Evolutionary conservation across 37 sponge, comb jelly and placozoan species (phyloP).

Genomic region (Haliclona indistincta): DNA sequence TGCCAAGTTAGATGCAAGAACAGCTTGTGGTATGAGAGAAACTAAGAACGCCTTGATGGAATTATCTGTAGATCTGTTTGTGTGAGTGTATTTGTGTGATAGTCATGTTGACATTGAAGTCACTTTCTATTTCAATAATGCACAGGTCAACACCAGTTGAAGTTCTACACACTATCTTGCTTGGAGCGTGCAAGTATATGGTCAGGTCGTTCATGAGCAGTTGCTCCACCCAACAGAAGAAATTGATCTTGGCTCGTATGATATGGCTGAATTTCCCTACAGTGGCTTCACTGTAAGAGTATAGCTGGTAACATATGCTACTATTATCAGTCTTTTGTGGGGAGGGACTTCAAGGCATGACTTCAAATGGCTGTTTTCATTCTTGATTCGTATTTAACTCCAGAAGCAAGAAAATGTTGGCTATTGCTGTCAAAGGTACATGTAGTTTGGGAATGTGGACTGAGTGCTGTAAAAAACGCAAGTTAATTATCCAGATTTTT

Average conservation of each 20-base stretch:
- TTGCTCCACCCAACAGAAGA: constrained; percentile 6
- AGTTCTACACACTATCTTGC: constrained; percentile 40
- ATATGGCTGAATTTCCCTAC: no score
- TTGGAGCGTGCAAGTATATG: constrained; percentile 51
- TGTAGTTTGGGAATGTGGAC: no score
- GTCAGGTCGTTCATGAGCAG: constrained; percentile 18
- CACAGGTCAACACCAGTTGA: constrained; percentile 44
- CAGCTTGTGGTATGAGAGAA: neutral
- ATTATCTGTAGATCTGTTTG: neutral
- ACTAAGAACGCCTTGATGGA: neutral
- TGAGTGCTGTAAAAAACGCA: no score
- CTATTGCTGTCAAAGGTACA: constrained; percentile 2
- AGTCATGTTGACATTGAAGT: neutral
- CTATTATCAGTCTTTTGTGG: constrained; percentile 37
- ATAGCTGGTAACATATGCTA: constrained; percentile 12
- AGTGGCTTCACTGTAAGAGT: no score
- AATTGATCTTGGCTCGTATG: constrained; percentile 17
- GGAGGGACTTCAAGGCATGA: constrained; percentile 42
- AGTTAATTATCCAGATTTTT: no score
- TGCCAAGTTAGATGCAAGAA: neutral
- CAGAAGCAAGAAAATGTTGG: constrained; percentile 31
- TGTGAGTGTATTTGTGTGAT: neutral
- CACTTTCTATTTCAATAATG: neutral
- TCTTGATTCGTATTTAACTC: constrained; percentile 22
- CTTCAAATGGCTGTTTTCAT: constrained; percentile 43